Percentiles rank a stretch among this genome's conserved stretches.
Evolutionary conservation across 2,888 invertebrate genomes (phyloP).

Genomic region (Herminia tarsipennalis): DNA sequence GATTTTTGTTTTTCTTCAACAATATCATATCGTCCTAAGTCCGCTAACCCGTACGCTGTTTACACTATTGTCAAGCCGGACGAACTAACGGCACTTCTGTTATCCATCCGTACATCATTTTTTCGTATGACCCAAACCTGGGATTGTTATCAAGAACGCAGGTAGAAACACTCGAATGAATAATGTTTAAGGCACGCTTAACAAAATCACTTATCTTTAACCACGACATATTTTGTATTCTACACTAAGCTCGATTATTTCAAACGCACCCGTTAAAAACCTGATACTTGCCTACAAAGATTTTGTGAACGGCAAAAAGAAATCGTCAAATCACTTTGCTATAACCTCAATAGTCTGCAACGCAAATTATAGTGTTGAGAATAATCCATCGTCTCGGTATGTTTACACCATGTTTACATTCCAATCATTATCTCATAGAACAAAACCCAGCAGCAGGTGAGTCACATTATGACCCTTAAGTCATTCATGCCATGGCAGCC

Average conservation of each 20-base stretch:
- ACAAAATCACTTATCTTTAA: background rate
- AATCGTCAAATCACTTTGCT: slow-evolving; percentile 9
- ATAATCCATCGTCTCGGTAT: slow-evolving; percentile 13
- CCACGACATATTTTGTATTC: slow-evolving; percentile 1
- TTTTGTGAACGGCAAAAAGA: slow-evolving; percentile 22
- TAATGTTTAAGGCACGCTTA: slow-evolving; percentile 17
- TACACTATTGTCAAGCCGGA: slow-evolving; percentile 72
- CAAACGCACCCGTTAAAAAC: background rate
- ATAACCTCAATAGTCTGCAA: slow-evolving; percentile 14
- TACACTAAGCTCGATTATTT: background rate
- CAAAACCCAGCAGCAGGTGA: slow-evolving; percentile 1
- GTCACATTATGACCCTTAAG: slow-evolving; percentile 9
- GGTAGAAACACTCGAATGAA: slow-evolving; percentile 43
- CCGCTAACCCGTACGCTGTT: slow-evolving; percentile 65
- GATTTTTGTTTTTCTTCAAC: slow-evolving; percentile 64
- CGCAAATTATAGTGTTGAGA: slow-evolving; percentile 14
- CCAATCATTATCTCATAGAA: slow-evolving; percentile 11
- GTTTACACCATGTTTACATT: slow-evolving; percentile 14
- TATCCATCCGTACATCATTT: slow-evolving; percentile 75
- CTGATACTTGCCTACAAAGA: slow-evolving; percentile 4
- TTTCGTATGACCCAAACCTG: slow-evolving; percentile 59
- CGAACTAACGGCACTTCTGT: slow-evolving; percentile 76
- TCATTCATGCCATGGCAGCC: slow-evolving; percentile 1
- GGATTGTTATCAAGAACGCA: slow-evolving; percentile 64
- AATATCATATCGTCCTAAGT: slow-evolving; percentile 63